phyloP scores from a whole-genome alignment of 2,113 vertebrate species.

The Sinocyclocheilus grahami region DNA sequence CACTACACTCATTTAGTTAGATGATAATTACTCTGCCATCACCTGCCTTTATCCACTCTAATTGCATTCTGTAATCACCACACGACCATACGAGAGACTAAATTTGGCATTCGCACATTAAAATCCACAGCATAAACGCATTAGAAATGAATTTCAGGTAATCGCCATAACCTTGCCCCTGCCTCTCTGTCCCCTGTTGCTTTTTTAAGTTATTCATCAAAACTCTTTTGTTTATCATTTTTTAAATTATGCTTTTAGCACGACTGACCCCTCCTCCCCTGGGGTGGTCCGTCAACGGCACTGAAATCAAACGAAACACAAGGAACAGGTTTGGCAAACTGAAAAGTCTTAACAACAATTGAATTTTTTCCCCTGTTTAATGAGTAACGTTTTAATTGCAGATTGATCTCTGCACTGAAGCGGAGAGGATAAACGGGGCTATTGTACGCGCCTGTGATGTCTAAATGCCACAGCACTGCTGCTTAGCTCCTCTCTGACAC shows the following conservation, averaged over 20 bases:
- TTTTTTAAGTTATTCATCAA: slow-evolving; percentile 44
- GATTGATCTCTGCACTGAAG: slow-evolving; percentile 33
- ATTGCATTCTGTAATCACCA: slow-evolving; percentile 67
- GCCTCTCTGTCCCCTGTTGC: slow-evolving; percentile 7
- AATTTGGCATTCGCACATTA: slow-evolving; percentile 63
- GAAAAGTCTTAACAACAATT: slow-evolving; percentile 52
- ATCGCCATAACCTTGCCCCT: slow-evolving; percentile 25
- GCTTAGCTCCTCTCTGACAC: slow-evolving; percentile 60
- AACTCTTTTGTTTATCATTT: background rate
- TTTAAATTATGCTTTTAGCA: slow-evolving; percentile 7
- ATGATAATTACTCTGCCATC: slow-evolving; percentile 61
- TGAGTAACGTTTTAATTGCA: slow-evolving; percentile 55
- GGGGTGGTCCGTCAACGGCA: slow-evolving; percentile 8
- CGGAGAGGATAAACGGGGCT: slow-evolving; percentile 52
- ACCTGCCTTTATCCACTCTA: slow-evolving; percentile 62
- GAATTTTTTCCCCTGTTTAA: slow-evolving; percentile 37
- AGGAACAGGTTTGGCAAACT: slow-evolving; percentile 57
- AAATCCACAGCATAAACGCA: slow-evolving; percentile 52
- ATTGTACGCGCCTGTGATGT: slow-evolving; percentile 57
- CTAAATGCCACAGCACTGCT: slow-evolving; percentile 59
- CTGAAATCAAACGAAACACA: slow-evolving; percentile 37
- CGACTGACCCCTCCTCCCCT: slow-evolving; percentile 11
- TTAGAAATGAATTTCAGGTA: slow-evolving; percentile 46
- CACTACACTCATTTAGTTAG: slow-evolving; percentile 64
- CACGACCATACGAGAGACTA: slow-evolving; percentile 58